phyloP scores from a whole-genome alignment of 2,113 vertebrate genomes.

The Corythaixoides concolor region DNA sequence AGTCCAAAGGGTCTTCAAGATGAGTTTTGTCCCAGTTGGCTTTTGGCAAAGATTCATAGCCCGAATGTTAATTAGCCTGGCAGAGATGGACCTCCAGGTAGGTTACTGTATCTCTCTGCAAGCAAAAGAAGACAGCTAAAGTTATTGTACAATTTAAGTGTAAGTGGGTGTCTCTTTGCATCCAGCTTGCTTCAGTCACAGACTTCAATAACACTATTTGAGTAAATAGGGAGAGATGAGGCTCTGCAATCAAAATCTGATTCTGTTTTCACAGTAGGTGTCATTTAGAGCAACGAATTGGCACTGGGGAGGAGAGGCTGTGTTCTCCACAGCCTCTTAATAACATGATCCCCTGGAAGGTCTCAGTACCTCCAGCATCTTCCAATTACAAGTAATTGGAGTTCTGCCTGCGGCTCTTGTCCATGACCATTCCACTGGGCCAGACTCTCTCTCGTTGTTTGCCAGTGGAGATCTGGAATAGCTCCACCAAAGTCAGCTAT shows the following conservation, averaged over 20 bases:
- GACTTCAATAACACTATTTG: not conserved
- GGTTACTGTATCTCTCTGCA: not conserved
- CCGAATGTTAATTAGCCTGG: constrained; percentile 95
- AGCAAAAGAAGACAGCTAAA: not conserved
- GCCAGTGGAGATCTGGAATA: constrained; percentile 21
- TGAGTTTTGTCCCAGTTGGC: constrained; percentile 96
- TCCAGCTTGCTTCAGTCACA: not conserved
- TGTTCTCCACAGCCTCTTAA: not conserved
- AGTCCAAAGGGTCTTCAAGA: constrained; percentile 93
- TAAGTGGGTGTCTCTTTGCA: not conserved
- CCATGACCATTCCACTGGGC: not conserved
- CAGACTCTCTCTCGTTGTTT: not conserved
- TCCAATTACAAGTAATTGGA: constrained; percentile 23
- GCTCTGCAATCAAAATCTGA: not conserved
- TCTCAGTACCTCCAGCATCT: constrained; percentile 3
- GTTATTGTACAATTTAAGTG: not conserved
- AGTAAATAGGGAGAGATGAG: not conserved
- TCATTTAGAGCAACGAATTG: not conserved
- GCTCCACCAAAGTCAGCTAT: not conserved
- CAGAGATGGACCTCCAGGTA: constrained; percentile 97
- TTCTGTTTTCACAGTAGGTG: not conserved
- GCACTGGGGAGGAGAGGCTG: not conserved
- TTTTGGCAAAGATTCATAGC: constrained; percentile 98
- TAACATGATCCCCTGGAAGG: not conserved
- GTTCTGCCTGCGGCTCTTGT: constrained; percentile 15